phyloP scores from a whole-genome alignment of 1,140 invertebrate species.

The Pachypeltis micranthus region DNA sequence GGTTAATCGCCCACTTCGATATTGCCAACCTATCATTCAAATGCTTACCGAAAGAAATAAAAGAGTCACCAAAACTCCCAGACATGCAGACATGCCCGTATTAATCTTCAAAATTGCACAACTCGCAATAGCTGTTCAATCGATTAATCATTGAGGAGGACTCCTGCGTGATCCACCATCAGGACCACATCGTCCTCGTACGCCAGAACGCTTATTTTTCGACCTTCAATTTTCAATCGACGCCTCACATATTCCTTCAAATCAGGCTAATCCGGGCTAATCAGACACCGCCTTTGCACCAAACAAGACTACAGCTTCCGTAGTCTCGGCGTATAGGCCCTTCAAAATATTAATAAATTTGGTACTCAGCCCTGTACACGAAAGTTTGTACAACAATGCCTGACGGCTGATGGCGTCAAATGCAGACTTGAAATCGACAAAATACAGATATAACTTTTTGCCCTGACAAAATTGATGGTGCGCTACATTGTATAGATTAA shows the following conservation, averaged over 20 bases:
- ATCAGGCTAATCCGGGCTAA: neutral
- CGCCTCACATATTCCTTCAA: neutral
- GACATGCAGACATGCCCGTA: neutral
- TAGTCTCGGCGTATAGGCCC: neutral
- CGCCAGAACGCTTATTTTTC: neutral
- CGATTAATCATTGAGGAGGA: neutral
- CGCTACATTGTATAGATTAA: neutral
- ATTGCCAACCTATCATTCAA: neutral
- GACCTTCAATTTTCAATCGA: neutral
- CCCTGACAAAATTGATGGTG: neutral
- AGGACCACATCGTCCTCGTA: no score
- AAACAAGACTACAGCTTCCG: neutral
- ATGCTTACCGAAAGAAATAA: neutral
- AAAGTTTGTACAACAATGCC: neutral
- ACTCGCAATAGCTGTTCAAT: neutral
- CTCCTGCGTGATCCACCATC: neutral
- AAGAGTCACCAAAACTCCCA: neutral
- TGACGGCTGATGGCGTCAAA: neutral
- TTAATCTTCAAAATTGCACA: neutral
- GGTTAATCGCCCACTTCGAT: neutral
- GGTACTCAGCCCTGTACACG: neutral
- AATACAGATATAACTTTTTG: neutral
- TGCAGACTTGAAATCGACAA: neutral
- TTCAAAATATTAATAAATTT: neutral
- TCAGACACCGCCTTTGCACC: neutral